phyloP scores from a whole-genome alignment of 2,113 vertebrate genomes.

The Toxostoma redivivum region DNA sequence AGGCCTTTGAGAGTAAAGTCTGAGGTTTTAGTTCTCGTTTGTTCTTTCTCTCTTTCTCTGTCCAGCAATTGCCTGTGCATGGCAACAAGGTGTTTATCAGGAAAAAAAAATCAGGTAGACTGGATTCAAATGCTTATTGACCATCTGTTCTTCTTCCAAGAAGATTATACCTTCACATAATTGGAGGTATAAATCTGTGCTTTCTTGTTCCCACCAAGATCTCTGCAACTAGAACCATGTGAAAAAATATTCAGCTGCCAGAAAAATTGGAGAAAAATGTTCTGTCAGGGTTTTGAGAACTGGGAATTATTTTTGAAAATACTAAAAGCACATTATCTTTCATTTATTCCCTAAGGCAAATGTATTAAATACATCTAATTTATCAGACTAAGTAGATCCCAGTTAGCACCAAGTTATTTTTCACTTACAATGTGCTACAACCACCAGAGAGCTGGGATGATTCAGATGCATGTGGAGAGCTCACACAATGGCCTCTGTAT shows the following conservation, averaged over 20 bases:
- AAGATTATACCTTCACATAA: neutral
- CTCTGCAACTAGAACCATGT: neutral
- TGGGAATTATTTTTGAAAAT: neutral
- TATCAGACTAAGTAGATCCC: neutral
- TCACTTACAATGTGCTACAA: neutral
- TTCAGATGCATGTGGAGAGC: neutral
- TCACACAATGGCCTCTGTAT: neutral
- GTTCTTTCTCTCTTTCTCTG: neutral
- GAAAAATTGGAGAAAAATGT: neutral
- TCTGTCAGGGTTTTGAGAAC: neutral
- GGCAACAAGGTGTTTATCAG: neutral
- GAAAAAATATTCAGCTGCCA: neutral
- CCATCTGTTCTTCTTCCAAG: neutral
- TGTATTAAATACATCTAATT: conserved; percentile 12
- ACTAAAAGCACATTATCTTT: neutral
- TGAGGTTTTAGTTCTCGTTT: neutral
- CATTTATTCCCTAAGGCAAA: neutral
- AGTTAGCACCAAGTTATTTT: neutral
- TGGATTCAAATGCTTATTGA: neutral
- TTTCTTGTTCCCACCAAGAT: neutral
- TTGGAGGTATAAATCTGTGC: neutral
- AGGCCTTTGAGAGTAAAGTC: neutral
- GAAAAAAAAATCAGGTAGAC: neutral
- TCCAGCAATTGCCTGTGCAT: neutral
- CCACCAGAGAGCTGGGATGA: neutral